phyloP scores from a whole-genome alignment of 2,797 vertebrate genomes.

The Dendrocincla fuliginosa region DNA sequence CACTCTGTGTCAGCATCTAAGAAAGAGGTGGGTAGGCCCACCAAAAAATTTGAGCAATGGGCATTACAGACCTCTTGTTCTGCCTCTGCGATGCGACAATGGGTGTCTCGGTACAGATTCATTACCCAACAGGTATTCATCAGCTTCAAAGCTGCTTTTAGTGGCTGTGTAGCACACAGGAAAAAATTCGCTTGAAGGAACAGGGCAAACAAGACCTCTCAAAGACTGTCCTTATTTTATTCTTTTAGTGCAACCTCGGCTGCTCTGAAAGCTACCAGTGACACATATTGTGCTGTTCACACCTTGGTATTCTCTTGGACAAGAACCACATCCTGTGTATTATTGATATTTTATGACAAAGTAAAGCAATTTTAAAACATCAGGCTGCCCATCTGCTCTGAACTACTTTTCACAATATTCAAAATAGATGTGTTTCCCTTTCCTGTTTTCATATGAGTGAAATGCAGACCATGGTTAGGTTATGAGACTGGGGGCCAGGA shows the following conservation, averaged over 20 bases:
- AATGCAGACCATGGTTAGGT: constrained; percentile 51
- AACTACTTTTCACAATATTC: constrained; percentile 60
- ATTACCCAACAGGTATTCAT: constrained; percentile 11
- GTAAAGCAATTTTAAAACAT: constrained; percentile 59
- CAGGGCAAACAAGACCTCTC: constrained; percentile 47
- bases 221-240: constrained; percentile 5
- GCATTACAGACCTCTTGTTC: background rate
- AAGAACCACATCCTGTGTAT: constrained; percentile 48
- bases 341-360: constrained; percentile 61
- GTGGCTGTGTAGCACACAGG: background rate
- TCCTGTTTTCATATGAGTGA: constrained; percentile 56
- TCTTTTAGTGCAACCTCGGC: background rate
- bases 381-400: constrained; percentile 47
- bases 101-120: background rate
- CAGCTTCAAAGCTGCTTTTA: constrained; percentile 16
- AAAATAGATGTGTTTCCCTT: constrained; percentile 65
- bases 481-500: constrained; percentile 65
- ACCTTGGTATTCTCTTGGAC: constrained; percentile 26
- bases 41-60: constrained; percentile 11
- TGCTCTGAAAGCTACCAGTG: constrained; percentile 11
- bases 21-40: background rate
- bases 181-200: constrained; percentile 25
- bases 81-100: background rate
- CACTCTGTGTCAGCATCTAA: background rate
- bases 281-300: constrained; percentile 28